These are phyloP conservation scores for Pseudorasbora parva DNA, from an alignment of 2,113 vertebrate species.

Conservation along the genomic window DNA sequence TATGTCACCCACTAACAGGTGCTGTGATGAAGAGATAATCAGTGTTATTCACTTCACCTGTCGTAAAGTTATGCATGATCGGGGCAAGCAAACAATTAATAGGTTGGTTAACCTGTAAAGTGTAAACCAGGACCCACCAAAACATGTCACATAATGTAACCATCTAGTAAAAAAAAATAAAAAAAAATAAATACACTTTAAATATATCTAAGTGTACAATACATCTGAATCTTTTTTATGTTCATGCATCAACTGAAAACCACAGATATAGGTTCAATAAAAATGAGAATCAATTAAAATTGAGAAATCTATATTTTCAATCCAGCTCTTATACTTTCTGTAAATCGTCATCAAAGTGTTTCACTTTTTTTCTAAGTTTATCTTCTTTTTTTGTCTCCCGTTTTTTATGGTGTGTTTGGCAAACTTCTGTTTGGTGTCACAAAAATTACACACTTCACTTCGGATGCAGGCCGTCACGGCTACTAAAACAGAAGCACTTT, in stretches of 20 bases:
- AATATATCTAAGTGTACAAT: too few species aligned
- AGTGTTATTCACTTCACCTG: too few species aligned
- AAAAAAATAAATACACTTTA: too few species aligned
- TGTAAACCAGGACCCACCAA: not conserved
- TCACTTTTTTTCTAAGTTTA: not conserved
- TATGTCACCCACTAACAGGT: too few species aligned
- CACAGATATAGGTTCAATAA: too few species aligned
- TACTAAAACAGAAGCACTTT: not conserved
- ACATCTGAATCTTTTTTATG: too few species aligned
- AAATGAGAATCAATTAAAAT: too few species aligned
- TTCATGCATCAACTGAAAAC: too few species aligned
- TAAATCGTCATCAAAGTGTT: not conserved
- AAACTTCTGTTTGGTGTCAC: not conserved
- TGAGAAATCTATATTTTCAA: too few species aligned
- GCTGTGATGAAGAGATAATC: too few species aligned
- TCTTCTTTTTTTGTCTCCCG: not conserved
- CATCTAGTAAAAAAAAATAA: not conserved
- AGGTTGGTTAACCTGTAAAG: not conserved
- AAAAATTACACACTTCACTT: not conserved
- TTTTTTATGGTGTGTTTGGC: not conserved
- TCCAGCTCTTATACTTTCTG: not conserved
- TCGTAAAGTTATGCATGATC: too few species aligned
- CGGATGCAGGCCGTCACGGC: not conserved
- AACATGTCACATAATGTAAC: not conserved
- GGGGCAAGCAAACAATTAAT: not conserved